phyloP scores from a whole-genome alignment of 2,888 invertebrate genomes.

The Cheilosia pagana region DNA sequence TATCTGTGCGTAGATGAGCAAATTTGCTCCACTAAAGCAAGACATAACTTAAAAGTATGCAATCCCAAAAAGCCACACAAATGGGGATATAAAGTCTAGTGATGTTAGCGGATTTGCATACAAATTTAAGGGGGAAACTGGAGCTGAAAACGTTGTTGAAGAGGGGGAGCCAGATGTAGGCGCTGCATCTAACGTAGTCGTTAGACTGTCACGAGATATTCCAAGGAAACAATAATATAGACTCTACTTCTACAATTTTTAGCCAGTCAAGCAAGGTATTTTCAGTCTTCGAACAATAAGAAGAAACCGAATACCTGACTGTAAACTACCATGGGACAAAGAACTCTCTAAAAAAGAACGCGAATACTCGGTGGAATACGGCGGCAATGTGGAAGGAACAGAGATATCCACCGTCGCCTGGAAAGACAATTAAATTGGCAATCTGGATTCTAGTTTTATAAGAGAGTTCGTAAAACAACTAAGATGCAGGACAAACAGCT shows the following conservation, averaged over 20 bases:
- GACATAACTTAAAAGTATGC: background rate
- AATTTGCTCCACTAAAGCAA: slow-evolving; percentile 28
- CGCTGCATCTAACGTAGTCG: background rate
- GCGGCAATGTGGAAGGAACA: too few species aligned
- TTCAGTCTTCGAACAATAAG: slow-evolving; percentile 5
- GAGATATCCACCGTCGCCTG: too few species aligned
- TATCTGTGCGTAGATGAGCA: slow-evolving; percentile 18
- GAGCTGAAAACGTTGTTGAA: too few species aligned
- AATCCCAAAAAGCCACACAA: background rate
- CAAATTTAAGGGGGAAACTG: too few species aligned
- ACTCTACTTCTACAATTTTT: slow-evolving; percentile 10
- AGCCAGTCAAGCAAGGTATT: background rate
- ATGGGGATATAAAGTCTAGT: too few species aligned
- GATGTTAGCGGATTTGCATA: too few species aligned
- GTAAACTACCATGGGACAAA: slow-evolving; percentile 1
- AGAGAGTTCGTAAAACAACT: too few species aligned
- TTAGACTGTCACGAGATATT: background rate
- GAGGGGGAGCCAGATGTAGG: background rate
- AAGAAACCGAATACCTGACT: background rate
- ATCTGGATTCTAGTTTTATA: too few species aligned
- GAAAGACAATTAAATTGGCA: too few species aligned
- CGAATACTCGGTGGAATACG: too few species aligned
- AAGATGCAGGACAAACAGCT: too few species aligned
- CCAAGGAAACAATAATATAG: too few species aligned
- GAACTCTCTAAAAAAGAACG: background rate